phyloP scores from a whole-genome alignment of 2,888 invertebrate species.

The Sminthurinus aureus region DNA sequence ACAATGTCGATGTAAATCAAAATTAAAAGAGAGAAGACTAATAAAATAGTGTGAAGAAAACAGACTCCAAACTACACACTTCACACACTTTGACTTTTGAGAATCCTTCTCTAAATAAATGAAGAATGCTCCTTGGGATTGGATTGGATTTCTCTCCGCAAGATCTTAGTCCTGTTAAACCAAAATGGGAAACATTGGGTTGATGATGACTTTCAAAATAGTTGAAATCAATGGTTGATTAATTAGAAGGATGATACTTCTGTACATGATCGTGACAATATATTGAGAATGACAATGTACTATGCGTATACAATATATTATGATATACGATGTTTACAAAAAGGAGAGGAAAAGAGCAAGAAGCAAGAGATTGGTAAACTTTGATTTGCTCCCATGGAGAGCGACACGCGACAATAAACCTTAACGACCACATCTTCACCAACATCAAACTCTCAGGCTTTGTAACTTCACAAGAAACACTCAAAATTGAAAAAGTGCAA shows the following conservation, averaged over 20 bases:
- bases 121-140: too few relatives aligned
- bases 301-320: background rate
- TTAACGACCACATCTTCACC: conserved; percentile 29
- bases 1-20: too few relatives aligned
- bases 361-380: background rate
- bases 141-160: too few relatives aligned
- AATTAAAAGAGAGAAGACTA: too few relatives aligned
- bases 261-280: conserved; percentile 23
- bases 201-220: conserved; percentile 36
- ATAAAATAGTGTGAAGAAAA: conserved; percentile 3
- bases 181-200: conserved; percentile 19
- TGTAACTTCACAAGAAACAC: background rate
- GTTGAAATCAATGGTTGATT: conserved; percentile 43
- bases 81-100: conserved; percentile 10
- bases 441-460: background rate
- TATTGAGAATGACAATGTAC: background rate
- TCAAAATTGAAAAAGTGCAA: background rate
- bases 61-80: conserved; percentile 14
- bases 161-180: background rate
- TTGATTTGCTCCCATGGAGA: conserved; percentile 33
- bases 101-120: background rate
- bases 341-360: background rate
- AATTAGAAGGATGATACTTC: conserved; percentile 28
- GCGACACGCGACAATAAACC: conserved; percentile 44
- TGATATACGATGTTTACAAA: background rate